Base-by-base conservation (phyloP, 23 tunicate species). In the Corella eumyota region DNA sequence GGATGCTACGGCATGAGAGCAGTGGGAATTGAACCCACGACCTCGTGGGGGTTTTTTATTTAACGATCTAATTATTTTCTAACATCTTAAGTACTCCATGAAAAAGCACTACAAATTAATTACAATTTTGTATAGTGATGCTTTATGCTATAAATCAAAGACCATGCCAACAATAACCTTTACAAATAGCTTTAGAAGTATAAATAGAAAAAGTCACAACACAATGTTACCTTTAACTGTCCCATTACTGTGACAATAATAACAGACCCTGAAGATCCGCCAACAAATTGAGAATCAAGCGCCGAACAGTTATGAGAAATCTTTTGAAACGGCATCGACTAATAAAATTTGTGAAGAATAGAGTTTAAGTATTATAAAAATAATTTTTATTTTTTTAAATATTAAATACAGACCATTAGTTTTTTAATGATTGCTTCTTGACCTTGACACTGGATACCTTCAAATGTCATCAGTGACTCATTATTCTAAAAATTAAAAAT, bases 161-260 rank as follows among this genome's bases (percentile, higher is more conserved):
- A n/a, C n/a, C n/a, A n/a, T n/a, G n/a, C n/a, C n/a, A n/a, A n/a
- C n/a, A n/a, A n/a, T n/a, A n/a, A n/a, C n/a, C n/a, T n/a, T n/a
- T n/a, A n/a, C n/a, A n/a, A n/a, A n/a, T n/a, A n/a, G n/a, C n/a
- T n/a, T n/a, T n/a, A n/a, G n/a, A n/a, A n/a, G n/a, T n/a, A n/a
- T n/a, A n/a, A 44, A 11, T 44, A 11, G 11, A 11, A 27, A 4
- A 48, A 57, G 19, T n/a, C n/a, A n/a, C n/a, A n/a, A n/a, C n/a
- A n/a, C n/a, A n/a, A n/a, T n/a, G n/a, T n/a, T 65, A 81, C 91
- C 77, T 81, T 66, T 27, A 83, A 52, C 45, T 69, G 93, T 2
- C 93, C 93, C 66, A 68, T 61, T 0, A 74, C 82, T 21, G 33
- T 35, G 0, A 74, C 50, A 0, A 61, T 4, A 38, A 85, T 64